A percentile compares a stretch with the other conserved stretches of the same genome.
Evolutionary conservation across 2,797 vertebrate species (phyloP).

Genomic region (Melopsittacus undulatus): DNA sequence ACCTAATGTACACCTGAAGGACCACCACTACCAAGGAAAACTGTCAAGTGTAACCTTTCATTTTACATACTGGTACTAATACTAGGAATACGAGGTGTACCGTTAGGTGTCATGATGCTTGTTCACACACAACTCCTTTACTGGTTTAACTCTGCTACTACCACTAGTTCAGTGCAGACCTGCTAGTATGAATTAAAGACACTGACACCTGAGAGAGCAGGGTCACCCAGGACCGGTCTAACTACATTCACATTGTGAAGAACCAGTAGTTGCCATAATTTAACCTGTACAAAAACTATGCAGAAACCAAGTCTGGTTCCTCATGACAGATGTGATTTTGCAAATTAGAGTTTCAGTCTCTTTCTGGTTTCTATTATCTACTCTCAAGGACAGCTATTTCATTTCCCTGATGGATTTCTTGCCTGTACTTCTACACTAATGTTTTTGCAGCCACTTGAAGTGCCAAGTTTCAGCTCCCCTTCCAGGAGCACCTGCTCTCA

Average conservation of each 20-base stretch:
- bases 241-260: background rate
- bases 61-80: background rate
- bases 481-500: background rate
- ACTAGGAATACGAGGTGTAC: background rate
- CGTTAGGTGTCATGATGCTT: background rate
- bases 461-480: background rate
- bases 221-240: background rate
- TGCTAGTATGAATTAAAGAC: background rate
- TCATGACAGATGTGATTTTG: background rate
- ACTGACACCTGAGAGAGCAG: background rate
- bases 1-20: background rate
- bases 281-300: background rate
- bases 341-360: background rate
- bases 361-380: background rate
- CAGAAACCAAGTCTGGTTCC: background rate
- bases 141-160: background rate
- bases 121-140: rapidly evolving
- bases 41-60: background rate
- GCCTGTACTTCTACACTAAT: no score
- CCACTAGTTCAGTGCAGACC: background rate
- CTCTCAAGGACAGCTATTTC: background rate
- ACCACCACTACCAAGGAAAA: background rate
- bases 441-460: background rate
- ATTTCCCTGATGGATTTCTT: background rate
- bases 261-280: background rate